Evolutionary conservation across 2,113 vertebrate species (phyloP), one percentile per base, ranked within the genome.

Genomic region (Lota lota): DNA sequence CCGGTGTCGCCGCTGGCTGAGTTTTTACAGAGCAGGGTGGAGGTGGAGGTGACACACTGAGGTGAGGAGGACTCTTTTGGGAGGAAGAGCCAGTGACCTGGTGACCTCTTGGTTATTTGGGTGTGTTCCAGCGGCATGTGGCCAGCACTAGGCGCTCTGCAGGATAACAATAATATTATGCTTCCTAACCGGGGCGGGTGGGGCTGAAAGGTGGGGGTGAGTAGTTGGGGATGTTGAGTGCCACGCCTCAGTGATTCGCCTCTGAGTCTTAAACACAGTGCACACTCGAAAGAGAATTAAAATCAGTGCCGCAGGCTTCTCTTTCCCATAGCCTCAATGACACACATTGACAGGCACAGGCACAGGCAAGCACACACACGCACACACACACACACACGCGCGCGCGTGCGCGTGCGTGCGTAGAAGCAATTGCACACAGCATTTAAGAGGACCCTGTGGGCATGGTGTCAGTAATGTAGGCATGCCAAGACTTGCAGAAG

Each of bases 101-200:
- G 47, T 78, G 80, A 75, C 62, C 79, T 74, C 66, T 62, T 67
- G 6, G 19, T 87, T 74, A 81, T 83, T 78, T 79, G 72, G 75
- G 84, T 82, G 50, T 78, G 72, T 63, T 78, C 69, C 16, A 24
- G 56, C 76, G 83, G 74, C 80, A 66, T 75, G 79, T 88, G 85
- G 79, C 85, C 63, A 53, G 77, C 79, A 17, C 65, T 0, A 79
- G 79, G 79, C 80, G 64, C 66, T 40, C 63, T 63, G 66, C 66
- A 19, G 86, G 50, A 40, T 67, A 82, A 83, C 79, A 83, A 83
- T 79, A 87, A 89, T 74, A 85, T 85, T 89, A 66, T 79, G 79
- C 73, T 73, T 83, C 77, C 24, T 36, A 60, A 58, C 2, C 36
- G 22, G 22, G 22, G 24, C 36, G 24, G 47, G 20, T 59, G 64